Evolutionary conservation across 2,888 invertebrate species (phyloP), one percentile per base, ranked within the genome.

Genomic region (Cosmia pyralina): DNA sequence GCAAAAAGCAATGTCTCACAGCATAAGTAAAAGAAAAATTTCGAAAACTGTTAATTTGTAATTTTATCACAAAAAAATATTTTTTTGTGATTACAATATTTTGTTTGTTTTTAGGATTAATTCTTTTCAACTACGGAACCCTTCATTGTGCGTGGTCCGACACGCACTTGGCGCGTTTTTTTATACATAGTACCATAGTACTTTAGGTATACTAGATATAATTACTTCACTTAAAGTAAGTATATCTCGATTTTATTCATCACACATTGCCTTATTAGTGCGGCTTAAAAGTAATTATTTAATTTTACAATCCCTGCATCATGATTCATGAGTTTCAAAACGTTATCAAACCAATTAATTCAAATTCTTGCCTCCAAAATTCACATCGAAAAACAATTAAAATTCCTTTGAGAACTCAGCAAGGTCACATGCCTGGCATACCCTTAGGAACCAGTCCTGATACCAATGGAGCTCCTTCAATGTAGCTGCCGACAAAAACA

Each of bases 371-470:
- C 59, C 72, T 72, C 70, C 46, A 67, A 77, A 79, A 79, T 82
- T 84, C 77, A 78, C 72, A 83, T 71, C 67, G 66, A 69, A 85
- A 87, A 77, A 66, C 80, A 86, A 86, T 84, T 86, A 86, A 87
- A 79, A 86, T 86, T 84, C 86, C 82, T 82, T 15, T 44, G 50
- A 67, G 74, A 71, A 62, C 75, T 52, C 50, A 28, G 55, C 81
- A 87, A 86, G 86, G 87, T 86, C 77, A 81, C 84, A 78, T 81
- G 62, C 72, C 48, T 68, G 65, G 70, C 82, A 86, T 84, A 84
- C 86, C 86, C 83, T 79, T 64, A 71, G 28, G 46, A 81, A 68
- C 73, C 66, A 78, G 75, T 75, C 79, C 79, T 77, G 68, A 59
- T 79, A 79, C 74, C 41, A 77, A 68, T 60, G 70, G 50, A 75